phyloP scores from a whole-genome alignment of 2,113 vertebrate species.

The Ellobius talpinus region DNA sequence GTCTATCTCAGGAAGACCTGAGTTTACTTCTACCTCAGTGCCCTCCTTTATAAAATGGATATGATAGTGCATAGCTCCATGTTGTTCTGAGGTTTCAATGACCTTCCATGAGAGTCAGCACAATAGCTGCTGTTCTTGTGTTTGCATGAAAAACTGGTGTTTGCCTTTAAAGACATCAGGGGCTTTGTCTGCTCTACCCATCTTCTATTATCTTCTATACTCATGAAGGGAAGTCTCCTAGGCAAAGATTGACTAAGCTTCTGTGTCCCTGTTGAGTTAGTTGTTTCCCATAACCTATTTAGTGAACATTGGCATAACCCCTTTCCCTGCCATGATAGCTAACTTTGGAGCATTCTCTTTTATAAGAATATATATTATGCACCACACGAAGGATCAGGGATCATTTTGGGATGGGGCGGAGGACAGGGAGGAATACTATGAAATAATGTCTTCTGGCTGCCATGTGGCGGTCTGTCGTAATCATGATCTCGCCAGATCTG shows the following conservation, averaged over 20 bases:
- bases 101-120: accelerated
- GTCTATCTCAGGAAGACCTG: not conserved
- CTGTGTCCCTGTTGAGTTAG: not conserved
- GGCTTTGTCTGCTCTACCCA: too few relatives aligned
- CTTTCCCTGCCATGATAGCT: not conserved
- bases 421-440: not conserved
- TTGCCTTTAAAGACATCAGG: not conserved
- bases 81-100: not conserved
- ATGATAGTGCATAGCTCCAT: accelerated
- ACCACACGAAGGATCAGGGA: not conserved
- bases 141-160: not conserved
- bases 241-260: not conserved
- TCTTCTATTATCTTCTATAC: accelerated
- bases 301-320: not conserved
- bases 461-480: not conserved
- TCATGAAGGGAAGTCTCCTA: not conserved
- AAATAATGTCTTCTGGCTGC: not conserved
- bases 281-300: not conserved
- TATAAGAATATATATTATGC: not conserved
- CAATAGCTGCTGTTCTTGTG: not conserved
- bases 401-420: too few relatives aligned
- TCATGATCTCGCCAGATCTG: not conserved
- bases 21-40: not conserved
- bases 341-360: not conserved
- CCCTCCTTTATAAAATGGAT: not conserved